Percentiles rank a stretch among this genome's conserved stretches.
Conservation (phyloP, 2,888 invertebrate genomes). For the Cephonodes hylas region DNA sequence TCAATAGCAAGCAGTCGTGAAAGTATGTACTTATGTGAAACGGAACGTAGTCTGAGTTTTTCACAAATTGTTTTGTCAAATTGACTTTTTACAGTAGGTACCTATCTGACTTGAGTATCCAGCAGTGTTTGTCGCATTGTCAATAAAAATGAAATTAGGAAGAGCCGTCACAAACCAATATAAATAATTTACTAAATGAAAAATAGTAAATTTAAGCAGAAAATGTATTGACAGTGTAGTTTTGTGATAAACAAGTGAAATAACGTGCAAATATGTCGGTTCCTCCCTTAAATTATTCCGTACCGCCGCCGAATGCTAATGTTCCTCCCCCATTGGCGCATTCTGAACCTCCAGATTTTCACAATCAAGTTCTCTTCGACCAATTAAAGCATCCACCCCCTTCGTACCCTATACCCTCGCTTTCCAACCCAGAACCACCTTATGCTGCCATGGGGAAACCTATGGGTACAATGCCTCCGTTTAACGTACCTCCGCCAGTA, state of each 20-base stretch:
- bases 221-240: not conserved
- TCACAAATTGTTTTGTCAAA: too few relatives aligned
- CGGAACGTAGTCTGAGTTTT: too few relatives aligned
- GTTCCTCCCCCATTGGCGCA: conserved; percentile 43
- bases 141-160: not conserved
- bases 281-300: conserved; percentile 55
- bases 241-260: not conserved
- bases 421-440: not conserved
- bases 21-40: not conserved
- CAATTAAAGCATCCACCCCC: conserved; percentile 21
- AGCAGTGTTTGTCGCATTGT: too few relatives aligned
- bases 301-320: conserved; percentile 56
- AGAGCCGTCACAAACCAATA: not conserved
- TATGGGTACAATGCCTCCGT: conserved; percentile 27
- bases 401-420: conserved; percentile 14
- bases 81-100: too few relatives aligned
- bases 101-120: too few relatives aligned
- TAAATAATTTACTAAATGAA: not conserved
- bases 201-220: not conserved
- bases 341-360: conserved; percentile 23
- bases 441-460: conserved; percentile 19
- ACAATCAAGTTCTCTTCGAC: conserved; percentile 25
- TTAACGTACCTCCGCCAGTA: conserved; percentile 39
- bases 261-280: conserved; percentile 48
- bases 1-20: not conserved